These are phyloP conservation scores for Anoplius nigerrimus DNA, from an alignment of 2,888 invertebrate species.

Conservation along the genomic window DNA sequence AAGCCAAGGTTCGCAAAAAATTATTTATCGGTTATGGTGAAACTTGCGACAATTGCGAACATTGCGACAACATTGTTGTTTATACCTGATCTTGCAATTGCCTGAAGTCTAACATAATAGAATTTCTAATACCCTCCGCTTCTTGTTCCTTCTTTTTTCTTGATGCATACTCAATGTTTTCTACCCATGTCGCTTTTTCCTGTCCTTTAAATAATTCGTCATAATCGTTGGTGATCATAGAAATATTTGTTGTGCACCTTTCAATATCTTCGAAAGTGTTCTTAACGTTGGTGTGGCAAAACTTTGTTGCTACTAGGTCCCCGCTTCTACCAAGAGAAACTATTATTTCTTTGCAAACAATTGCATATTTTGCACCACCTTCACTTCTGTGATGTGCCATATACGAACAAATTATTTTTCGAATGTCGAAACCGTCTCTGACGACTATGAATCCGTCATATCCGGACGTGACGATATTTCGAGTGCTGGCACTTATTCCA, in stretches of 20 bases:
- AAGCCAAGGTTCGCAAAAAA: not conserved
- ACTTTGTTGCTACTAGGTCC: conserved; percentile 58
- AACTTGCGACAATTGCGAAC: not conserved
- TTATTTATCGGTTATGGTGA: no score
- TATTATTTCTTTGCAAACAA: conserved; percentile 65
- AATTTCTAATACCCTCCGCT: conserved; percentile 61
- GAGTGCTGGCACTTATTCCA: conserved; percentile 55
- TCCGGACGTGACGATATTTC: conserved; percentile 70
- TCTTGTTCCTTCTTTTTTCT: conserved; percentile 49
- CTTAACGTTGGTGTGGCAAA: no score
- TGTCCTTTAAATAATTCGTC: not conserved
- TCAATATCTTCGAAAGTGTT: not conserved
- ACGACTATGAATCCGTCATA: conserved; percentile 75
- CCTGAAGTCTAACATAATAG: conserved; percentile 70
- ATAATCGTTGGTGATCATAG: not conserved
- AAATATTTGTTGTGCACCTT: not conserved
- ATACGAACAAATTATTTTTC: conserved; percentile 59
- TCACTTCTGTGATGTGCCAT: conserved; percentile 74
- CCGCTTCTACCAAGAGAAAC: conserved; percentile 75
- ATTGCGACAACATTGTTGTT: not conserved
- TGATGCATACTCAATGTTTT: conserved; percentile 34
- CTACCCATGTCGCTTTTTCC: conserved; percentile 49
- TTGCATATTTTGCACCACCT: conserved; percentile 76
- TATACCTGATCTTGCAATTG: conserved; percentile 64
- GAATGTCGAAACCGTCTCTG: conserved; percentile 60